Evolutionary conservation across 2,888 invertebrate genomes (phyloP).

Genomic region (Portevinia maculata): DNA sequence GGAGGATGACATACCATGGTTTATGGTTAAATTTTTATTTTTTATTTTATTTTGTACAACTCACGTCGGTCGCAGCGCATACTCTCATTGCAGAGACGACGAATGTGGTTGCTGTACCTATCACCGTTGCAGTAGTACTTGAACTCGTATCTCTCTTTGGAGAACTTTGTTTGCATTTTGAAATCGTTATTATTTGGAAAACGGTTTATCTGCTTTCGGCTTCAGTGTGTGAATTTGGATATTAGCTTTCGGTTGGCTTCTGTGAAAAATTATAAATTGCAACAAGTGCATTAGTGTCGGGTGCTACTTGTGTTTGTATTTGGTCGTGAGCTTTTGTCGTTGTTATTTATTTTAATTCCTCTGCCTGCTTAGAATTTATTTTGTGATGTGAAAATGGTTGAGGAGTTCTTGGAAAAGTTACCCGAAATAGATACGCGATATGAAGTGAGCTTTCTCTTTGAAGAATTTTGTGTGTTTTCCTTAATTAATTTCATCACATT

Average conservation of each 20-base stretch:
- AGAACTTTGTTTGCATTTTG: conserved; percentile 40
- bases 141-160: conserved; percentile 5
- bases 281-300: conserved; percentile 54
- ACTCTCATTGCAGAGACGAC: conserved; percentile 38
- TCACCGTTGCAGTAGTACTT: conserved; percentile 9
- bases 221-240: conserved; percentile 49
- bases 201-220: conserved; percentile 52
- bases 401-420: conserved; percentile 82
- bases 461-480: neutral
- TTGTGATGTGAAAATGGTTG: conserved; percentile 78
- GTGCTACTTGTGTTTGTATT: too few relatives aligned
- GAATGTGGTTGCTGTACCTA: conserved; percentile 39
- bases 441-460: conserved; percentile 76
- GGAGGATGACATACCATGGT: conserved; percentile 32
- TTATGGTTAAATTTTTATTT: conserved; percentile 26
- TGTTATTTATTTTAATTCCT: too few relatives aligned
- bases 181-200: conserved; percentile 23
- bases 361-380: neutral
- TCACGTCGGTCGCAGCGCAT: conserved; percentile 49
- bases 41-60: neutral
- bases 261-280: conserved; percentile 53
- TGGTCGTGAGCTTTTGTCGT: too few relatives aligned
- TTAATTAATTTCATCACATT: too few relatives aligned
- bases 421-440: conserved; percentile 82
- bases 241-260: conserved; percentile 43